Conservation (phyloP, 1,140 invertebrate species). For the Cyphomyrmex costatus region DNA sequence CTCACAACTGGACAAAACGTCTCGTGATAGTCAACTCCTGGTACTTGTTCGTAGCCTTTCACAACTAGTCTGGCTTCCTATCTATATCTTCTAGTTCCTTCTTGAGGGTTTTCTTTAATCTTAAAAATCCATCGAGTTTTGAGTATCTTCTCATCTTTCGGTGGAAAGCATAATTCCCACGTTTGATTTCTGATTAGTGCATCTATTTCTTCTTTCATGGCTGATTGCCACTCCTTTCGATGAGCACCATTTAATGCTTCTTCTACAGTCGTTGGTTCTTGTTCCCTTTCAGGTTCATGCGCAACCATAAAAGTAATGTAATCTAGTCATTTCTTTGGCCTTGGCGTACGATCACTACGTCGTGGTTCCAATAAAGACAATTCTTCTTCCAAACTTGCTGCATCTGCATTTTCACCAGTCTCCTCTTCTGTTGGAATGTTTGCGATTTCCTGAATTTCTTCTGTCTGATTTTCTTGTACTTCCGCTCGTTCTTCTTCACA, state of each 20-base stretch:
- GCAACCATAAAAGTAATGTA: not conserved
- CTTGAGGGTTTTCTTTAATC: not conserved
- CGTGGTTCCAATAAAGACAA: not conserved
- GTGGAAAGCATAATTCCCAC: not conserved
- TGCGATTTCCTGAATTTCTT: too few species aligned
- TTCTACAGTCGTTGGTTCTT: not conserved
- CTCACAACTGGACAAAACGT: slow-evolving; percentile 75
- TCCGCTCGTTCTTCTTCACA: too few species aligned
- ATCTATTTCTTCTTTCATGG: not conserved
- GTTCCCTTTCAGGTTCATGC: not conserved
- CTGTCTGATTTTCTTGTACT: too few species aligned
- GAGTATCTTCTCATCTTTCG: not conserved
- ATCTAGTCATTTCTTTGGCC: not conserved
- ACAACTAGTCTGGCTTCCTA: not conserved
- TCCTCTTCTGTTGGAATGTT: too few species aligned
- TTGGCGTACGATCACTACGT: not conserved
- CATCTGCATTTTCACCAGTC: too few species aligned
- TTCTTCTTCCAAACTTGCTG: too few species aligned
- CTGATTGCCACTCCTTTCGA: not conserved
- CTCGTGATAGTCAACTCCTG: slow-evolving; percentile 74
- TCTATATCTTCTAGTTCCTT: not conserved
- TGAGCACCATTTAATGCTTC: not conserved
- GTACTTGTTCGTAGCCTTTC: slow-evolving; percentile 46
- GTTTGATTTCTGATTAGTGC: not conserved
- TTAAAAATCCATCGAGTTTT: not conserved